phyloP scores from a whole-genome alignment of 1,140 invertebrate genomes.

The Caenorhabditis latens region DNA sequence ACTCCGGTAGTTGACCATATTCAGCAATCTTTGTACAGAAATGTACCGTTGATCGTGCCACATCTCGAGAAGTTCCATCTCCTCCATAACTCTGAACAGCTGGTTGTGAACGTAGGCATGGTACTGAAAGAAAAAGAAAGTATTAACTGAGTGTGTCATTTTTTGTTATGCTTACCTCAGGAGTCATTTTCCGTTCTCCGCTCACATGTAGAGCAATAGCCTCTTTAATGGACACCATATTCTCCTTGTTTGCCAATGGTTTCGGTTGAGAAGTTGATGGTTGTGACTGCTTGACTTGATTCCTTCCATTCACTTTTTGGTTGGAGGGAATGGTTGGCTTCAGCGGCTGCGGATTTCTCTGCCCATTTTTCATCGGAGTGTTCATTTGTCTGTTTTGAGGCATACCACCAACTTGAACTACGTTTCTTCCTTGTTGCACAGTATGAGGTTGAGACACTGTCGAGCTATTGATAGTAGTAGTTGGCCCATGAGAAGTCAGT shows the following conservation, averaged over 20 bases:
- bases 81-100: neutral
- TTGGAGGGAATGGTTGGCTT: neutral
- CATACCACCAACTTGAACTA: neutral
- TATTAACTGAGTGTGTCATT: neutral
- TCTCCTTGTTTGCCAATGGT: neutral
- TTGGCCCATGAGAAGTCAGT: neutral
- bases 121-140: neutral
- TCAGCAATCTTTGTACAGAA: neutral
- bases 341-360: neutral
- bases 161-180: neutral
- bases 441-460: neutral
- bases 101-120: neutral
- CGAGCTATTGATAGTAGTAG: neutral
- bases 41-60: neutral
- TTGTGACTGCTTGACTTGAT: neutral
- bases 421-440: conserved; percentile 9
- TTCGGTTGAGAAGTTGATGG: neutral
- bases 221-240: neutral
- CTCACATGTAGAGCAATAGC: conserved; percentile 9
- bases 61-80: neutral
- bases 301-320: neutral
- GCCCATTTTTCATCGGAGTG: neutral
- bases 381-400: neutral
- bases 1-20: neutral
- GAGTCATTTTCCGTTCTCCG: conserved; percentile 23